A percentile compares a stretch with the other conserved stretches of the same genome.
Evolutionary conservation across 2,797 vertebrate genomes (phyloP).

Genomic region (Mastacembelus armatus): DNA sequence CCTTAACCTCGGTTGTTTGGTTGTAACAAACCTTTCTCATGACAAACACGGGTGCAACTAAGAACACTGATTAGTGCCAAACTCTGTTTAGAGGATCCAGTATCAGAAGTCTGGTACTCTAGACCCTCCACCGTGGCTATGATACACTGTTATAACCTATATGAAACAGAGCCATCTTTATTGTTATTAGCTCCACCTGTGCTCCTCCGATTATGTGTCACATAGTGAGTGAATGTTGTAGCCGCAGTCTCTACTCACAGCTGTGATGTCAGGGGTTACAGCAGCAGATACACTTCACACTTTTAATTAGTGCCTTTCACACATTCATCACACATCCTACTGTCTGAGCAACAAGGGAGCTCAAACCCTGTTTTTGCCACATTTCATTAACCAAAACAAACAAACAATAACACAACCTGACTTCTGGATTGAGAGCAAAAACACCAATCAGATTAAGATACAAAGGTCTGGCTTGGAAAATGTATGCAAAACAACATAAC

Average conservation of each 20-base stretch:
- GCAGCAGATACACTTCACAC: too few species aligned
- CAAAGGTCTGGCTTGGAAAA: slow-evolving; percentile 39
- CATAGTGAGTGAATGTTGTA: slow-evolving; percentile 16
- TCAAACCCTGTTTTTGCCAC: slow-evolving; percentile 22
- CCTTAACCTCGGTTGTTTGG: not conserved
- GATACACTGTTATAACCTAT: not conserved
- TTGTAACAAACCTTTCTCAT: not conserved
- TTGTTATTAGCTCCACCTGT: slow-evolving; percentile 15
- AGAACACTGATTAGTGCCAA: slow-evolving; percentile 2
- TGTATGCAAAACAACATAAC: slow-evolving; percentile 21
- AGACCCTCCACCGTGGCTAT: not conserved
- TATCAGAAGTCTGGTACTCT: not conserved
- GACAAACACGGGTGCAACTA: slow-evolving; percentile 7
- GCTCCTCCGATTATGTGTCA: slow-evolving; percentile 12
- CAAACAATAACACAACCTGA: slow-evolving; percentile 26
- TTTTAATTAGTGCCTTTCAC: slow-evolving; percentile 39
- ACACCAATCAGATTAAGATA: slow-evolving; percentile 13
- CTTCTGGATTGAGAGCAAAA: slow-evolving; percentile 29
- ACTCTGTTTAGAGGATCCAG: slow-evolving; percentile 1
- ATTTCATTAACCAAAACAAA: slow-evolving; percentile 31
- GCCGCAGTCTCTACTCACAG: slow-evolving; percentile 16
- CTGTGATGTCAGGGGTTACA: slow-evolving; percentile 42
- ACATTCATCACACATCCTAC: slow-evolving; percentile 31
- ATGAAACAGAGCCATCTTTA: not conserved
- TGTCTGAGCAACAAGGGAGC: slow-evolving; percentile 21